A percentile compares a stretch with the other conserved stretches of the same genome.
Conservation (phyloP, 2,797 vertebrate genomes). For the Sandelia bainsii region DNA sequence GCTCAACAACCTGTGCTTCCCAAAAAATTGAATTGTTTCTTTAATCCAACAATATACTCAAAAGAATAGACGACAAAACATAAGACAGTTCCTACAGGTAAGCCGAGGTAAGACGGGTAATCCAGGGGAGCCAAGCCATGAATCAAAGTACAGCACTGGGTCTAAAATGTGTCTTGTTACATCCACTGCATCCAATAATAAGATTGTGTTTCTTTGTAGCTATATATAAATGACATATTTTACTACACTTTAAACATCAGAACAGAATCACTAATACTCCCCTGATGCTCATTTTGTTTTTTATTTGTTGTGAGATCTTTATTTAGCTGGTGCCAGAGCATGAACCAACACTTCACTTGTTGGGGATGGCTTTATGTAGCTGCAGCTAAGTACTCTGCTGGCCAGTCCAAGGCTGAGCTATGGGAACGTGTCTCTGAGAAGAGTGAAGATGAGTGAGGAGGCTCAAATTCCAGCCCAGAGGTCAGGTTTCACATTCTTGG, state of each 20-base stretch:
- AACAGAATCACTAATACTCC: background rate
- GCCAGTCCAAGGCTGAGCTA: constrained; percentile 47
- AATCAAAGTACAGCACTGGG: too few species aligned
- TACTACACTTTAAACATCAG: background rate
- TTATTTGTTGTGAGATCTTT: constrained; percentile 41
- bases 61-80: background rate
- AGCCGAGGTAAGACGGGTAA: too few species aligned
- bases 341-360: constrained; percentile 40
- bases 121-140: too few species aligned
- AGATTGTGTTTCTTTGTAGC: background rate
- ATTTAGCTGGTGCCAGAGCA: constrained; percentile 45
- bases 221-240: background rate
- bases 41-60: background rate
- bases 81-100: background rate
- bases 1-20: background rate
- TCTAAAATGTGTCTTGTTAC: too few species aligned
- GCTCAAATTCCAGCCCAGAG: constrained; percentile 79
- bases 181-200: too few species aligned
- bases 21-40: background rate
- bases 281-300: constrained; percentile 2
- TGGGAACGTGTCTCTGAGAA: constrained; percentile 66
- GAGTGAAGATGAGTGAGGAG: constrained; percentile 81
- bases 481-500: constrained; percentile 87
- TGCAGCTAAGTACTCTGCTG: constrained; percentile 45
- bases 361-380: constrained; percentile 60